Base-by-base conservation (phyloP, 2,888 invertebrate genomes). In the Eurois occulta region DNA sequence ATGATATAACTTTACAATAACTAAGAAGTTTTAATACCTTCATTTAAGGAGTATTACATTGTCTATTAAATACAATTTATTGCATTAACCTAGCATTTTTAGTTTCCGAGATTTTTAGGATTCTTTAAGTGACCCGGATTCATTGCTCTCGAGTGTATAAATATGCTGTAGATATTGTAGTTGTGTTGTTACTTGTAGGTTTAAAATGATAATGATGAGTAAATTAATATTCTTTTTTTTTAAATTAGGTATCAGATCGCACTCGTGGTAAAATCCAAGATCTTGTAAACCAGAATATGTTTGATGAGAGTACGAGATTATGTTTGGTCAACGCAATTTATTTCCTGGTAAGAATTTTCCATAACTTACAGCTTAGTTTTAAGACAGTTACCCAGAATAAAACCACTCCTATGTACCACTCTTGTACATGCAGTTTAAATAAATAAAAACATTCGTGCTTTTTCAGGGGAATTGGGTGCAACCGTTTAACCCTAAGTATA, bases 281-380 rank as follows among this genome's bases (percentile, higher is more conserved):
- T n/a, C 85, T 94, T 11, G 87, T 93, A 2, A 72, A 81, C 0
- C 64, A 90, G 4, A 76, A 83, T 1, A 81, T 90, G 77, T 86
- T 95, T 6, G 83, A 52, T 74, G 32, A 43, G 0, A 7, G 67
- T 1, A 93, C 93, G 8, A 81, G 91, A 48, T 35, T 94, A 24
- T 91, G 92, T 21, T 67, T 94, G 28, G 82, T 91, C 24, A 93
- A 94, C 73, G 93, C 91, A 52, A 81, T 95, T 24, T 94, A 93
- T 76, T 94, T 92, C 74, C 74, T 90, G 89, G 92, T 93, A 91
- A 89, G 82, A 58, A 67, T 62, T 68, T 77, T 0, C 13, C 8
- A 32, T 16, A n/a, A 32, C 16, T 67, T 24, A 52, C 11, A 38
- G 5, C 35, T 7, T 24, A 48, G 28, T 11, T 21, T 16, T 41